Evolutionary conservation across 2,797 vertebrate species (phyloP), one percentile per base, ranked within the genome.

Genomic region (Pipistrellus pygmaeus): DNA sequence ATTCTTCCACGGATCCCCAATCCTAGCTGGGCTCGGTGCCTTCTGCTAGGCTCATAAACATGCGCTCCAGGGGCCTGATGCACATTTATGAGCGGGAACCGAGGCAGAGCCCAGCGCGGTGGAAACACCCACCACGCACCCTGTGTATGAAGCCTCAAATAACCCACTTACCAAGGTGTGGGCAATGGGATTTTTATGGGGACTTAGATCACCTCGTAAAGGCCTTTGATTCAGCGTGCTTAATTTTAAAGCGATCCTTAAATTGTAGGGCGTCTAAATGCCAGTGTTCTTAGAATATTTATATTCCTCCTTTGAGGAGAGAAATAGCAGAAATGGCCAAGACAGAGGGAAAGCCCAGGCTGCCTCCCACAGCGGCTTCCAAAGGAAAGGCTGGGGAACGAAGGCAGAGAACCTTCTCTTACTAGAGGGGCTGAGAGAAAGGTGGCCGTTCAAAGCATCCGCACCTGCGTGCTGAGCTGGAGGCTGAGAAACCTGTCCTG

Each of bases 221-320:
- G 93, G 92, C 46, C 90, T 97, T 97, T 97, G 97, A 97, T 96
- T 97, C 77, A 94, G 87, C 93, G 91, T 97, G 92, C 95, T 97
- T 97, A 98, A 98, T 97, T 96, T 98, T 96, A 98, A 97, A 81
- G 81, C 77, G 96, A 92, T 69, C 91, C 75, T 95, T 97, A 97
- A 97, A 95, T 97, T 97, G 96, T 88, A 85, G 80, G 95, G 89
- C 0, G 3, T 91, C 96, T 95, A 97, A 98, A 96, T 96, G 85
- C 92, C 90, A 92, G 53, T 90, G 6, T 95, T 94, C 88, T 96
- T 96, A 84, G 78, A 96, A 94, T 97, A 98, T 91, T 97, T 96
- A 94, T 89, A 35, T 83, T 88, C 30, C 81, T 90, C 96, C 78
- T 73, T 91, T 62, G 84, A 95, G 82, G 86, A 90, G 78, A 88